These are phyloP conservation scores for Lagopus muta DNA, from an alignment of 2,113 vertebrate species.

Conservation along the genomic window DNA sequence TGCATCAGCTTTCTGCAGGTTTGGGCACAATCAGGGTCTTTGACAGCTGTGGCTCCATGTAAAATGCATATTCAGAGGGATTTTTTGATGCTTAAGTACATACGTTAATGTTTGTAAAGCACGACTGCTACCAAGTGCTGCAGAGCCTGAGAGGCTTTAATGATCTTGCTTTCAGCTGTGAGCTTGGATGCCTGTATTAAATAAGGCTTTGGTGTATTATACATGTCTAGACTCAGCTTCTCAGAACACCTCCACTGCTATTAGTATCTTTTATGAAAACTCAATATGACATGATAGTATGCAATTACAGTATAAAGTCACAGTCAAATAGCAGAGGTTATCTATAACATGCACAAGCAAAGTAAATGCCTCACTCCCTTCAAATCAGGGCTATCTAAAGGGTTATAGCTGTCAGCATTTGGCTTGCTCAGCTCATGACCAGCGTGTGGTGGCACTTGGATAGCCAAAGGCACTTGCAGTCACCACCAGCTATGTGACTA, in stretches of 20 bases:
- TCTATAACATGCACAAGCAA: not conserved
- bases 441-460: not conserved
- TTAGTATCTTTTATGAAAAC: slow-evolving; percentile 52
- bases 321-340: slow-evolving; percentile 12
- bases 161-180: not conserved
- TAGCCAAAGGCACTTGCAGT: not conserved
- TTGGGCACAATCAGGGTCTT: not conserved
- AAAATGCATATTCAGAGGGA: not conserved
- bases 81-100: not conserved
- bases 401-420: not conserved
- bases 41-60: not conserved
- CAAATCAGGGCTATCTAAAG: not conserved
- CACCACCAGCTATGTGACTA: not conserved
- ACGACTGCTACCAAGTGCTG: not conserved
- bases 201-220: slow-evolving; percentile 17
- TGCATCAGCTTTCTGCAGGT: rapidly evolving
- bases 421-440: not conserved
- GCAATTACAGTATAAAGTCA: slow-evolving; percentile 27
- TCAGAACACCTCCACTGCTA: slow-evolving; percentile 51
- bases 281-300: slow-evolving; percentile 36
- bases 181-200: slow-evolving; percentile 18
- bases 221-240: slow-evolving; percentile 49
- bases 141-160: not conserved
- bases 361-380: not conserved
- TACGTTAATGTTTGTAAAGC: not conserved